phyloP scores from a whole-genome alignment of 2,888 invertebrate species.

The Athetis lepigone region DNA sequence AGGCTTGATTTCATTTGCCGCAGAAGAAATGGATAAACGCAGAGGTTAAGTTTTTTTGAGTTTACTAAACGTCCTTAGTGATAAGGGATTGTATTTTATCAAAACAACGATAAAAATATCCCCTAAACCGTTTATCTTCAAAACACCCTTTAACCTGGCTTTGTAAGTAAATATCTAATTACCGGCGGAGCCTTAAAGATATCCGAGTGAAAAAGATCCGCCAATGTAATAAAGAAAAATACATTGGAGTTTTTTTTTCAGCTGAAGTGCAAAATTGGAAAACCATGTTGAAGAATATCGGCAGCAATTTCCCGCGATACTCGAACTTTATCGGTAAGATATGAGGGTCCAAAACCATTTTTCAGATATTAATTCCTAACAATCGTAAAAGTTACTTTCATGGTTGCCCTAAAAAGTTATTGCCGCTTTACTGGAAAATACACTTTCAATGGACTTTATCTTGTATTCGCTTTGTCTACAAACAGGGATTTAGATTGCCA shows the following conservation, averaged over 20 bases:
- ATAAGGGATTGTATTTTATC: constrained; percentile 22
- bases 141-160: constrained; percentile 50
- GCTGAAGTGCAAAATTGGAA: constrained; percentile 64
- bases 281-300: constrained; percentile 69
- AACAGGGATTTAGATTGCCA: constrained; percentile 76
- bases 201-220: constrained; percentile 46
- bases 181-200: constrained; percentile 47
- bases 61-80: constrained; percentile 3
- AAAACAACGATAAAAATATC: constrained; percentile 35
- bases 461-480: constrained; percentile 79
- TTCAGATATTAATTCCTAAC: constrained; percentile 89
- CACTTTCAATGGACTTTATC: constrained; percentile 83
- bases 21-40: constrained; percentile 3
- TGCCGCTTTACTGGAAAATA: constrained; percentile 80
- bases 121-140: constrained; percentile 40
- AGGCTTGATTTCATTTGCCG: constrained; percentile 36
- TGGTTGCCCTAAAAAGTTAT: constrained; percentile 86
- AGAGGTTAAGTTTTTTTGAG: constrained; percentile 17
- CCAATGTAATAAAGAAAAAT: constrained; percentile 46
- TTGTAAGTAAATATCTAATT: constrained; percentile 55
- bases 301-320: constrained; percentile 72
- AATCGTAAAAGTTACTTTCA: constrained; percentile 89
- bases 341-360: constrained; percentile 84
- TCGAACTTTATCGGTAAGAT: constrained; percentile 81
- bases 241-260: constrained; percentile 55